Conservation (phyloP, 2,888 invertebrate species). For the Polydrusus tereticollis region DNA sequence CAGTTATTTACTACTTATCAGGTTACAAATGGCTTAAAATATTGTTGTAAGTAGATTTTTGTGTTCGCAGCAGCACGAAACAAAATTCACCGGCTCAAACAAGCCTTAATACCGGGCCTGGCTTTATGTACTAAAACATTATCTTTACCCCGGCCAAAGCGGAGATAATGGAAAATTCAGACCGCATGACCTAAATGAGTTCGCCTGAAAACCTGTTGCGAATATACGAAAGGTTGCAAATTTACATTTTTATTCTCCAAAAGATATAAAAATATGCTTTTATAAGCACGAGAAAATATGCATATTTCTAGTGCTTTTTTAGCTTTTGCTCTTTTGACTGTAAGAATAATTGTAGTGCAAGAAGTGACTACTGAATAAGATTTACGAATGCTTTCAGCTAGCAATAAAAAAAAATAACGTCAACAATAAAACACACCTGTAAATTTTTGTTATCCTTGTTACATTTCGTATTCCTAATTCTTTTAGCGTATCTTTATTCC, state of each 20-base stretch:
- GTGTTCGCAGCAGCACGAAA: too few relatives aligned
- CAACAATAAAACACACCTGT: too few relatives aligned
- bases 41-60: too few relatives aligned
- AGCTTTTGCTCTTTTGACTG: not conserved
- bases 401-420: too few relatives aligned
- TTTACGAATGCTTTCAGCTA: too few relatives aligned
- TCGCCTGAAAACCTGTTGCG: conserved; percentile 37
- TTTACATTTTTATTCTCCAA: conserved; percentile 8
- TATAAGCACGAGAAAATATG: not conserved
- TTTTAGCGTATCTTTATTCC: too few relatives aligned
- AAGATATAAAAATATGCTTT: not conserved
- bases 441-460: too few relatives aligned
- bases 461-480: too few relatives aligned
- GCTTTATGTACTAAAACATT: conserved; percentile 20
- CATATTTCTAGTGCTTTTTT: not conserved
- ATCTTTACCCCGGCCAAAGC: conserved; percentile 21
- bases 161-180: conserved; percentile 39
- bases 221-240: conserved; percentile 5
- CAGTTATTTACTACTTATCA: too few relatives aligned
- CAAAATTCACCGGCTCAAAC: not conserved
- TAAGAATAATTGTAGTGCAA: too few relatives aligned
- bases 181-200: conserved; percentile 35
- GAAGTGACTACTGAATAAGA: too few relatives aligned
- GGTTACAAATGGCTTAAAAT: too few relatives aligned
- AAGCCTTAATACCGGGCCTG: not conserved